These are phyloP conservation scores for Tuberolachnus salignus DNA, from an alignment of 2,888 invertebrate species.

Conservation along the genomic window DNA sequence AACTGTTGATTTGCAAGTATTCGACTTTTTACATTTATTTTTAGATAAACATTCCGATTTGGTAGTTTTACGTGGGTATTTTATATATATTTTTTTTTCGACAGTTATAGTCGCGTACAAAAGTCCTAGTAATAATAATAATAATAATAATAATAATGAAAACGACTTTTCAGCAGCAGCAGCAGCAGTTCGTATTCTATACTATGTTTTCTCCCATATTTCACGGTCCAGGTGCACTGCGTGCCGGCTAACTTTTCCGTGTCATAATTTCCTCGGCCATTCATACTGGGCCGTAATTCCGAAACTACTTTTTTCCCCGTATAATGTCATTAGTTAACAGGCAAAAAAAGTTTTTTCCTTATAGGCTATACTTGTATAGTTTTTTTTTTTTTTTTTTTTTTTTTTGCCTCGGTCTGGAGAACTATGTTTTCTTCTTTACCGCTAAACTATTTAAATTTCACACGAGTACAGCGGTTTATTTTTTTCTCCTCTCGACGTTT, in stretches of 20 bases:
- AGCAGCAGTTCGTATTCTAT: not conserved
- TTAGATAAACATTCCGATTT: no score
- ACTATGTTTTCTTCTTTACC: not conserved
- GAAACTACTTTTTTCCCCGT: constrained; percentile 24
- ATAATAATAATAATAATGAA: constrained; percentile 37
- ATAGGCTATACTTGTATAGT: not conserved
- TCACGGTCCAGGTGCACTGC: constrained; percentile 48
- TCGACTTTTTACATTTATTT: no score
- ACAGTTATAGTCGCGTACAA: not conserved
- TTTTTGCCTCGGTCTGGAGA: not conserved
- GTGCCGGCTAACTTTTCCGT: constrained; percentile 32
- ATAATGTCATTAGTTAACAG: constrained; percentile 37
- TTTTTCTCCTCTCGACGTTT: no score
- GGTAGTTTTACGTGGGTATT: no score
- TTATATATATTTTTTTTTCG: not conserved
- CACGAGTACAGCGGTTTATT: not conserved
- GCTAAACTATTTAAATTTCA: not conserved
- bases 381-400: constrained; percentile 10
- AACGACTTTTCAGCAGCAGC: constrained; percentile 41
- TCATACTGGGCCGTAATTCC: constrained; percentile 32
- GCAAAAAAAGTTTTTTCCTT: constrained; percentile 25
- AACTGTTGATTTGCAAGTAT: no score
- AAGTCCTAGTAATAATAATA: not conserved
- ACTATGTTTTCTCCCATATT: constrained; percentile 39
- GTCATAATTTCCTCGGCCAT: constrained; percentile 51